These are phyloP conservation scores for Tineola bisselliella DNA, from an alignment of 2,888 invertebrate species.

Conservation along the genomic window DNA sequence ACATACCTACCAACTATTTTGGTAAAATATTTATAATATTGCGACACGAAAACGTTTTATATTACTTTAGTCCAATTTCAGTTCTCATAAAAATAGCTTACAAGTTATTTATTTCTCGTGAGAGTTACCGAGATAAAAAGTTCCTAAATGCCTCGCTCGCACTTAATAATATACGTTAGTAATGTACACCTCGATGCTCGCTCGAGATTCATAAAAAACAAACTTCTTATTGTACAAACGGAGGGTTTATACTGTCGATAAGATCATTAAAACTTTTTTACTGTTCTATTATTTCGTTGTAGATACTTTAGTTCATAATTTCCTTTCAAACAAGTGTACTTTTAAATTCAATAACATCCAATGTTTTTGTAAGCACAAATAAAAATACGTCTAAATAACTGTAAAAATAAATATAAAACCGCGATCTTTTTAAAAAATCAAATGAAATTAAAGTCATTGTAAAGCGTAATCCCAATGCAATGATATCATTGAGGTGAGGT, in stretches of 20 bases:
- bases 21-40: not conserved
- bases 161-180: constrained; percentile 8
- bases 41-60: not conserved
- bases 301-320: not conserved
- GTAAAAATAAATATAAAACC: too few relatives aligned
- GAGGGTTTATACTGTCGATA: constrained; percentile 10
- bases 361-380: not conserved
- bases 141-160: constrained; percentile 7
- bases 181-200: constrained; percentile 11
- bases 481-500: not conserved
- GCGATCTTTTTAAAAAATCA: too few relatives aligned
- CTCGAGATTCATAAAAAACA: constrained; percentile 8
- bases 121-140: not conserved
- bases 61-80: not conserved
- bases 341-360: not conserved
- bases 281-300: constrained; percentile 2
- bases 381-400: too few relatives aligned
- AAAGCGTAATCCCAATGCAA: not conserved
- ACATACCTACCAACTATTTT: too few relatives aligned
- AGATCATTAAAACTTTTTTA: constrained; percentile 15
- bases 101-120: not conserved
- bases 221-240: constrained; percentile 1
- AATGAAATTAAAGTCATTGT: too few relatives aligned
- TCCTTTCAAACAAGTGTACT: not conserved
- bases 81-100: not conserved